Conservation (phyloP, 2,888 invertebrate species). For the Argyresthia albistria region DNA sequence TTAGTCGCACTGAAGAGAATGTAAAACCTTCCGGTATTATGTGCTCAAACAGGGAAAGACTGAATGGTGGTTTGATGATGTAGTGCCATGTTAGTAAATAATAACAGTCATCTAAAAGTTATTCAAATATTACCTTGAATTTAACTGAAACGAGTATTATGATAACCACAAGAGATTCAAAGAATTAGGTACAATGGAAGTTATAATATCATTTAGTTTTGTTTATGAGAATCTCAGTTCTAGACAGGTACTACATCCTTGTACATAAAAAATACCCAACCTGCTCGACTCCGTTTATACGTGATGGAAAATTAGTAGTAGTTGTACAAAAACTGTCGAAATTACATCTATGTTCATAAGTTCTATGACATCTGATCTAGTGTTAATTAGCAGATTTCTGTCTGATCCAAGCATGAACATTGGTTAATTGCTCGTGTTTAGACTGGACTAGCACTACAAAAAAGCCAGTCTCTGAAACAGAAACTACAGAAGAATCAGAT, state of each 20-base stretch:
- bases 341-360: background rate
- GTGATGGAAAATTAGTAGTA: background rate
- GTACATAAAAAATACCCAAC: background rate
- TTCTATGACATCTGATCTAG: background rate
- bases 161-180: background rate
- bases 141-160: no score
- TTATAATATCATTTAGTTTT: background rate
- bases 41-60: conserved; percentile 35
- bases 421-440: no score
- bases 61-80: conserved; percentile 57
- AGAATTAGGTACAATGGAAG: background rate
- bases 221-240: background rate
- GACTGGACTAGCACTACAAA: no score
- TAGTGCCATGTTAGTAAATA: conserved; percentile 62
- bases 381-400: no score
- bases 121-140: background rate
- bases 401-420: no score
- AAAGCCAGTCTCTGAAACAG: no score
- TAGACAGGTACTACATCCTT: background rate
- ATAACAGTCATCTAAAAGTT: conserved; percentile 28
- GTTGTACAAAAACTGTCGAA: background rate
- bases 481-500: no score
- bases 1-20: no score
- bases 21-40: no score
- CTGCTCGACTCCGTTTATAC: background rate